Evolutionary conservation across 30 jellyfish, hydroid and myxozoan species (phyloP).

Genomic region (Turritopsis rubra): DNA sequence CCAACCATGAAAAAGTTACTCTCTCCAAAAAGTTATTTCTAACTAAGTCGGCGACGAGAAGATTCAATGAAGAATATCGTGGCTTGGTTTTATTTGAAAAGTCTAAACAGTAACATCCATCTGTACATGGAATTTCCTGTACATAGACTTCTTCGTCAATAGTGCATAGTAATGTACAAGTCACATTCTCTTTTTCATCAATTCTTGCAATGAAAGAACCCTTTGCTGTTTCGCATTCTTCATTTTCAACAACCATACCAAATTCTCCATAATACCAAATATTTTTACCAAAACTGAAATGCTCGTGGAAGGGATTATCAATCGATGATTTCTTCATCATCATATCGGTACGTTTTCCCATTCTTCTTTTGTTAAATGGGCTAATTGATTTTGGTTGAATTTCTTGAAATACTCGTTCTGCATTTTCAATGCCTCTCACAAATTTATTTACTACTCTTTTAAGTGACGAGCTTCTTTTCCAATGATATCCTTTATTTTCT

Average conservation of each 20-base stretch:
- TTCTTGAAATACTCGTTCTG: neutral
- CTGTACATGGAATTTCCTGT: neutral
- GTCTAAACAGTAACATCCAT: neutral
- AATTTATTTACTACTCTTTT: neutral
- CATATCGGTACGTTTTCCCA: neutral
- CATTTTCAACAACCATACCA: neutral
- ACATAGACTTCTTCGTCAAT: neutral
- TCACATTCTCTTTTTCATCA: neutral
- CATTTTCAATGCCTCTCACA: neutral
- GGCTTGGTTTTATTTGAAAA: neutral
- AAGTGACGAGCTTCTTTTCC: neutral
- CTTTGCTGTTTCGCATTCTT: neutral
- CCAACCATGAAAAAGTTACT: neutral
- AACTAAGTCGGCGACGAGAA: neutral
- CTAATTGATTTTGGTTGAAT: neutral
- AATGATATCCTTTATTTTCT: neutral
- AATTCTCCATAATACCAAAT: neutral
- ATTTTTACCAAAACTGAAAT: neutral
- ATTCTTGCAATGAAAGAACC: neutral
- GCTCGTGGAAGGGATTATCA: neutral
- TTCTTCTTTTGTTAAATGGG: neutral
- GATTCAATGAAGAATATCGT: neutral
- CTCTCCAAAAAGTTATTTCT: neutral
- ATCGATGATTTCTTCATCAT: neutral
- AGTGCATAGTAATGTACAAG: neutral